Evolutionary conservation across 2,888 invertebrate species (phyloP).

Genomic region (Dryocosmus kuriphilus): DNA sequence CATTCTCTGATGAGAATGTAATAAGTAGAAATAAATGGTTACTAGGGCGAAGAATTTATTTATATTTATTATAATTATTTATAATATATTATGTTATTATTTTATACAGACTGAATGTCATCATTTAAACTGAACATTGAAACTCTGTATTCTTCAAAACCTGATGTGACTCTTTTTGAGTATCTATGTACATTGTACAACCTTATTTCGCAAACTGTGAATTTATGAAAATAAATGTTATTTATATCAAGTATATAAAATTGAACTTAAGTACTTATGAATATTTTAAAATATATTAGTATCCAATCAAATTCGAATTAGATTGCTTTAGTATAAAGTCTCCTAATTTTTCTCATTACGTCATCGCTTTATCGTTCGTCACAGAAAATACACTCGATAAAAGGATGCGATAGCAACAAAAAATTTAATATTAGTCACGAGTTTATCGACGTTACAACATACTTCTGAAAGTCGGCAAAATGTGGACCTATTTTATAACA

Average conservation of each 20-base stretch:
- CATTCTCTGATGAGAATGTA: too few species aligned
- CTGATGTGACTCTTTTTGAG: neutral
- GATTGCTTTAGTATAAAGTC: too few species aligned
- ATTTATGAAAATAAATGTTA: conserved; percentile 36
- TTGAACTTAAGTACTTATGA: neutral
- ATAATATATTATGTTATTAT: too few species aligned
- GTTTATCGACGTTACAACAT: neutral
- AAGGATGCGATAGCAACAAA: conserved; percentile 10
- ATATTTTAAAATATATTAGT: too few species aligned
- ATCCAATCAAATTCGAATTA: too few species aligned
- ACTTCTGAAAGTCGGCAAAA: conserved; percentile 19
- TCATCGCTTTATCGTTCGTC: conserved; percentile 22
- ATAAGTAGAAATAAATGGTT: too few species aligned
- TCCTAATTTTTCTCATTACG: neutral
- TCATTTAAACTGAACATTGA: conserved; percentile 16
- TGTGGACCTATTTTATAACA: conserved; percentile 1
- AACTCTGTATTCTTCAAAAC: neutral
- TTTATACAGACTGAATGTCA: neutral
- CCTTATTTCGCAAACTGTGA: neutral
- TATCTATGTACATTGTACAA: conserved; percentile 6
- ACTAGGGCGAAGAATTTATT: too few species aligned
- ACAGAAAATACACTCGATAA: conserved; percentile 24
- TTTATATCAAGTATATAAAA: neutral
- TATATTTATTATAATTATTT: too few species aligned
- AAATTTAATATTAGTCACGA: conserved; percentile 4